phyloP scores from a whole-genome alignment of 92 coral and sea anemone species.

The Paragorgia papillata region DNA sequence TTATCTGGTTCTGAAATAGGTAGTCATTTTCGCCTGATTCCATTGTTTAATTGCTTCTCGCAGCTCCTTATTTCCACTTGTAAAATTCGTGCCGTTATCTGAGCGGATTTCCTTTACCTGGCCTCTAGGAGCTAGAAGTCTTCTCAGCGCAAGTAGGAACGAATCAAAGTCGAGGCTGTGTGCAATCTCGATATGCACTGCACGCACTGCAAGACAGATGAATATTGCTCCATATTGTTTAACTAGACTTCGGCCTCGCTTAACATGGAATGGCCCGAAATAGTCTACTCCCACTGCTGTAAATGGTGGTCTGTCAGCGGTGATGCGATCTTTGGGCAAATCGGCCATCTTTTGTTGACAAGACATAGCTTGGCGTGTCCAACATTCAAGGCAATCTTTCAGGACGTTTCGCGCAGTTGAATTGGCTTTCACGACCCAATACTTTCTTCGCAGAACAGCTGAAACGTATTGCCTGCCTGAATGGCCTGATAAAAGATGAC shows the following conservation, averaged over 20 bases:
- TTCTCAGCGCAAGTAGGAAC: slow-evolving; percentile 29
- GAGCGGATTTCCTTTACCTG: slow-evolving; percentile 32
- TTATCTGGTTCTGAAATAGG: not conserved
- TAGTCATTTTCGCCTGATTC: slow-evolving; percentile 8
- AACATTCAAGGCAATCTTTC: slow-evolving; percentile 25
- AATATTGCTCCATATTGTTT: slow-evolving; percentile 44
- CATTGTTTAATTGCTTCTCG: slow-evolving; percentile 37
- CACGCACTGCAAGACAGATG: slow-evolving; percentile 36
- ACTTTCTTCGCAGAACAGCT: not conserved
- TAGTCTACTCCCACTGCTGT: slow-evolving; percentile 32
- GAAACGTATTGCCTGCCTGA: not conserved
- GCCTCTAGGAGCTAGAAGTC: slow-evolving; percentile 25
- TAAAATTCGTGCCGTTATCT: slow-evolving; percentile 44
- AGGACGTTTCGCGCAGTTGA: slow-evolving; percentile 11
- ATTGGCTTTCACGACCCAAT: slow-evolving; percentile 31
- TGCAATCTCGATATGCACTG: slow-evolving; percentile 50
- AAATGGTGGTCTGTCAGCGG: slow-evolving; percentile 27
- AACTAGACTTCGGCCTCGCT: slow-evolving; percentile 33
- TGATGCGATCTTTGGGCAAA: slow-evolving; percentile 35
- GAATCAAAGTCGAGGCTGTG: slow-evolving; percentile 40
- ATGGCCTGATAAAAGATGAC: not conserved
- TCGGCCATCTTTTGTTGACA: slow-evolving; percentile 50
- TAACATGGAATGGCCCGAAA: slow-evolving; percentile 32
- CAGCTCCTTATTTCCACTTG: slow-evolving; percentile 41
- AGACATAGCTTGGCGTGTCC: slow-evolving; percentile 28